phyloP scores from a whole-genome alignment of 1,140 invertebrate species.

The Leucophenga varia region DNA sequence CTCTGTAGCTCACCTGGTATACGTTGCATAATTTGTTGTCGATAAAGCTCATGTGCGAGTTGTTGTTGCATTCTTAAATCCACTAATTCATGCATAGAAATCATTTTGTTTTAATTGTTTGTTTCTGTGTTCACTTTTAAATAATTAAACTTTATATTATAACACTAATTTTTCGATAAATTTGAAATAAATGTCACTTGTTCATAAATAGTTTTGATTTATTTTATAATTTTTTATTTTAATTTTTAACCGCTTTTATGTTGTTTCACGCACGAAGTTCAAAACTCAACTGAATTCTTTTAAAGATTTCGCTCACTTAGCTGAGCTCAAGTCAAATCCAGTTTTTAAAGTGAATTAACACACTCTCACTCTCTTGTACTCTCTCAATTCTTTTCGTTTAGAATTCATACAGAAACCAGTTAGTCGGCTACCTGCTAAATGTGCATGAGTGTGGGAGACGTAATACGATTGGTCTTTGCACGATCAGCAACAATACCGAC shows the following conservation, averaged over 20 bases:
- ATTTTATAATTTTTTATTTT: constrained; percentile 3
- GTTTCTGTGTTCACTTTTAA: no score
- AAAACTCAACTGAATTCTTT: constrained; percentile 49
- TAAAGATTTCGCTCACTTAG: constrained; percentile 29
- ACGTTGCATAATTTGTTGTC: constrained; percentile 56
- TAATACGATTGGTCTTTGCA: no score
- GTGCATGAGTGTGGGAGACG: no score
- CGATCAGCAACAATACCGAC: no score
- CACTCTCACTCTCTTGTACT: no score
- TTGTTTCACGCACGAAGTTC: constrained; percentile 44
- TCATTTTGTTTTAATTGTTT: constrained; percentile 27
- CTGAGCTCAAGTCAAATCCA: no score
- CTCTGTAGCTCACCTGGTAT: constrained; percentile 56
- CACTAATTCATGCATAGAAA: constrained; percentile 54
- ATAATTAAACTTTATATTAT: constrained; percentile 1
- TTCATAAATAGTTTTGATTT: no score
- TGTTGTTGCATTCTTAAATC: constrained; percentile 55
- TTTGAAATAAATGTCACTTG: no score
- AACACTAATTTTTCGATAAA: no score
- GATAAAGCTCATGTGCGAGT: constrained; percentile 53
- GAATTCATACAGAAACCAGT: constrained; percentile 41
- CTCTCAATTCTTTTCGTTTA: no score
- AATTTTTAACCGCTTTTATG: constrained; percentile 14
- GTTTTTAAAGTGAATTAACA: no score
- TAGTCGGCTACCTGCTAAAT: no score